Evolutionary conservation across 2,888 invertebrate species (phyloP).

Genomic region (Helicoverpa assulta): DNA sequence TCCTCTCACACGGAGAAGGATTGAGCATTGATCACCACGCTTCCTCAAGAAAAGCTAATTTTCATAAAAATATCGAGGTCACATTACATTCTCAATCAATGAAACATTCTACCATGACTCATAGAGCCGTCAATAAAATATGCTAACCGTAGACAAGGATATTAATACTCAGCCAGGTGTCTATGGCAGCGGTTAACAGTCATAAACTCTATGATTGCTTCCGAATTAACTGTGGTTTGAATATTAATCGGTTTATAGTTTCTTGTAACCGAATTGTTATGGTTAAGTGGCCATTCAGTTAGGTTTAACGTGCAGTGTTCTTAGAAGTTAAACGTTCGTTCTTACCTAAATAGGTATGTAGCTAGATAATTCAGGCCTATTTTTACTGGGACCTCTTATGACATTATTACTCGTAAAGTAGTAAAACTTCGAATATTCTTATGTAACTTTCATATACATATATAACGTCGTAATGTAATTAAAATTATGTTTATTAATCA

Average conservation of each 20-base stretch:
- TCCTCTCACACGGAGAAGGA: too few species aligned
- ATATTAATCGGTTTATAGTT: conserved; percentile 59
- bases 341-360: too few species aligned
- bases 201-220: conserved; percentile 67
- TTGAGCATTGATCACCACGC: too few species aligned
- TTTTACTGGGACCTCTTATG: too few species aligned
- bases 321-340: not conserved
- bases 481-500: too few species aligned
- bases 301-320: not conserved
- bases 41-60: too few species aligned
- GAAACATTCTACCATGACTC: conserved; percentile 38
- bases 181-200: conserved; percentile 52
- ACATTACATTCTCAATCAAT: conserved; percentile 21
- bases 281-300: not conserved
- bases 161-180: conserved; percentile 65
- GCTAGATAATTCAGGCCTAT: too few species aligned
- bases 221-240: conserved; percentile 63
- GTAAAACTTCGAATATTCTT: too few species aligned
- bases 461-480: too few species aligned
- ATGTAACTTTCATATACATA: too few species aligned
- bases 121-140: conserved; percentile 35
- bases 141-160: conserved; percentile 51
- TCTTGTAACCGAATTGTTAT: conserved; percentile 31
- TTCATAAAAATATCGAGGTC: not conserved
- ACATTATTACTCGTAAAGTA: too few species aligned